Percentiles rank a stretch among this genome's conserved stretches.
Conservation (phyloP, 1,140 invertebrate genomes). For the Drosophila sp. region DNA sequence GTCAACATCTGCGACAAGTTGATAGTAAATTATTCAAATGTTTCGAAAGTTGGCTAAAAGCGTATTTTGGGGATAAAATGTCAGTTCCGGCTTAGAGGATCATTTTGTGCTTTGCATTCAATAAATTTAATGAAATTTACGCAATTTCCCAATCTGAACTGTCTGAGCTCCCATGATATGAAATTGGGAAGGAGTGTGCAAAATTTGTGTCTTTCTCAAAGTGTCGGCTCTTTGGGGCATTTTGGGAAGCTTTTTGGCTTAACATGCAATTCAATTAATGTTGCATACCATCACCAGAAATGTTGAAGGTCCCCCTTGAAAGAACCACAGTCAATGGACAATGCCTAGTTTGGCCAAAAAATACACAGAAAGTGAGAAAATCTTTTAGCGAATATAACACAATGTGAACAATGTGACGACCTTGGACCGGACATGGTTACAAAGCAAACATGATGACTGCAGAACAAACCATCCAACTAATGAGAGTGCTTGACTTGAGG, state of each 20-base stretch:
- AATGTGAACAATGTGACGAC: conserved; percentile 37
- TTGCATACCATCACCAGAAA: conserved; percentile 59
- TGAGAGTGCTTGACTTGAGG: conserved; percentile 13
- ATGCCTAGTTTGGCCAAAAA: not conserved
- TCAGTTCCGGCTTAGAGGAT: conserved; percentile 20
- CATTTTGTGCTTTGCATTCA: conserved; percentile 51
- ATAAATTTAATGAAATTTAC: conserved; percentile 76
- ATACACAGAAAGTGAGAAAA: conserved; percentile 16
- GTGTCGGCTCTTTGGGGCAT: conserved; percentile 35
- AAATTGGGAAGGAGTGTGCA: not conserved
- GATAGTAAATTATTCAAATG: conserved; percentile 49
- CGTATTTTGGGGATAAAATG: conserved; percentile 45
- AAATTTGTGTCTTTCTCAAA: conserved; percentile 5
- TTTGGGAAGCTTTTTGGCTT: conserved; percentile 54
- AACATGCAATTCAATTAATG: conserved; percentile 79
- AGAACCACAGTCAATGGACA: conserved; percentile 11
- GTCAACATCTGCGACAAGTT: conserved; percentile 25
- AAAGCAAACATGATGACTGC: conserved; percentile 30
- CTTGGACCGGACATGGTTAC: conserved; percentile 42
- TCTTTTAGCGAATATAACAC: conserved; percentile 43
- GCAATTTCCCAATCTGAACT: conserved; percentile 4
- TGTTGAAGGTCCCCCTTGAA: not conserved
- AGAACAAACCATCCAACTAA: not conserved
- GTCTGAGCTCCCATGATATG: conserved; percentile 5
- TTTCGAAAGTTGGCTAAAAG: conserved; percentile 26